phyloP scores from a whole-genome alignment of 2,797 vertebrate genomes.

The Amniataba percoides region DNA sequence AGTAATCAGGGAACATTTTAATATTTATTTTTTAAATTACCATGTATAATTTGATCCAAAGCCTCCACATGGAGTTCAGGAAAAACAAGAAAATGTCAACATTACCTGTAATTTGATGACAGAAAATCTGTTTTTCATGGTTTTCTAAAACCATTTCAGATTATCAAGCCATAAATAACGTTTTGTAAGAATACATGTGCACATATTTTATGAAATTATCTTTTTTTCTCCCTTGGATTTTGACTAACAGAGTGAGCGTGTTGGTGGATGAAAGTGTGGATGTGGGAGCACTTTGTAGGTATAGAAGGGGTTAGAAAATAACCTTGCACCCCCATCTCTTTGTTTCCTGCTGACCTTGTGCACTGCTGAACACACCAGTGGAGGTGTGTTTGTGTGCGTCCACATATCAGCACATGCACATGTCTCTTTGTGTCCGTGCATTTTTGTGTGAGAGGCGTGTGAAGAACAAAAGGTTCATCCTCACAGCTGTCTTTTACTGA shows the following conservation, averaged over 20 bases:
- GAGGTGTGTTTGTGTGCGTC: conserved; percentile 10
- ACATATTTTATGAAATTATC: background rate
- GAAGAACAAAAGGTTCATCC: conserved; percentile 62
- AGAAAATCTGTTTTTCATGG: background rate
- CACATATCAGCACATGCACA: conserved; percentile 6
- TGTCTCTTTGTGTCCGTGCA: conserved; percentile 27
- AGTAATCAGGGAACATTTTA: background rate
- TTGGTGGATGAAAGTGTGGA: conserved; percentile 50
- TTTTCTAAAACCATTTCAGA: background rate
- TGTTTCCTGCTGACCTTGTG: conserved; percentile 37
- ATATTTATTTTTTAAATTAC: background rate
- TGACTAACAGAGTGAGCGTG: conserved; percentile 10
- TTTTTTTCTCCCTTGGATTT: conserved; percentile 3
- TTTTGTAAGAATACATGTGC: background rate
- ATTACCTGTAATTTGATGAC: background rate
- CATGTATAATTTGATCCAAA: background rate
- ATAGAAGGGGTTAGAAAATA: conserved; percentile 36
- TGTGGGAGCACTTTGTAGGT: conserved; percentile 37
- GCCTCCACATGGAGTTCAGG: background rate
- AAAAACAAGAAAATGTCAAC: background rate
- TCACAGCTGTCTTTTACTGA: conserved; percentile 32
- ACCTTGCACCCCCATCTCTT: conserved; percentile 25
- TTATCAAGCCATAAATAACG: background rate
- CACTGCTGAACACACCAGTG: conserved; percentile 23
- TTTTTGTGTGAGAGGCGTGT: conserved; percentile 30